Conservation (phyloP, 2,113 vertebrate genomes). For the Setophaga kirtlandii region DNA sequence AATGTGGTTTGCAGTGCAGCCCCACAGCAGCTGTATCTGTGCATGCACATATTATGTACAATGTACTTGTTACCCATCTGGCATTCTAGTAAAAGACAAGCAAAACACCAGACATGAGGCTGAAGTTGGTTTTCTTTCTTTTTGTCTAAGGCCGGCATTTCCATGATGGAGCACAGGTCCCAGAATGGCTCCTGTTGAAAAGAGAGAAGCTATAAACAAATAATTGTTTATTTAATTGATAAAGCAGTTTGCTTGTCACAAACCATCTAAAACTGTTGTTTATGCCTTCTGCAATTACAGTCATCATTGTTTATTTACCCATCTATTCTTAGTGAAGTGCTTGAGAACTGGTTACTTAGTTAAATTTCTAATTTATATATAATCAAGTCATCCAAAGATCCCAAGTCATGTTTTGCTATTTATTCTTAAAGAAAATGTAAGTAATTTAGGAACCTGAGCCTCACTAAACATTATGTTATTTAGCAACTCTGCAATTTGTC, state of each 20-base stretch:
- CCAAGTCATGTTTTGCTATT: neutral
- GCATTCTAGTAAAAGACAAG: neutral
- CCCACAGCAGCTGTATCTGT: neutral
- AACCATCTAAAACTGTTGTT: neutral
- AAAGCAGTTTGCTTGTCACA: neutral
- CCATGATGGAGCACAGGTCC: neutral
- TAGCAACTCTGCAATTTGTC: neutral
- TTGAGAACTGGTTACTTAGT: neutral
- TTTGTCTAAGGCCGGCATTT: neutral
- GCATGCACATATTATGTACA: neutral
- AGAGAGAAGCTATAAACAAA: neutral
- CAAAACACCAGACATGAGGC: neutral
- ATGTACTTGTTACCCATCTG: neutral
- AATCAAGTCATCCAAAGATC: neutral
- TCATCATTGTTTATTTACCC: neutral
- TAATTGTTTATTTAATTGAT: neutral
- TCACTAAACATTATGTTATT: neutral
- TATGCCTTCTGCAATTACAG: neutral
- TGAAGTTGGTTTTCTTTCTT: neutral
- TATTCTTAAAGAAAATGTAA: neutral
- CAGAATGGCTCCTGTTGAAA: neutral
- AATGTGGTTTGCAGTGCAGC: neutral
- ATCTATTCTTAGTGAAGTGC: neutral
- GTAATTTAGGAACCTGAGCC: neutral
- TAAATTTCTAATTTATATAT: neutral